Evolutionary conservation across 2,113 vertebrate genomes (phyloP), one percentile per base, ranked within the genome.

Genomic region (Seriola aureovittata): DNA sequence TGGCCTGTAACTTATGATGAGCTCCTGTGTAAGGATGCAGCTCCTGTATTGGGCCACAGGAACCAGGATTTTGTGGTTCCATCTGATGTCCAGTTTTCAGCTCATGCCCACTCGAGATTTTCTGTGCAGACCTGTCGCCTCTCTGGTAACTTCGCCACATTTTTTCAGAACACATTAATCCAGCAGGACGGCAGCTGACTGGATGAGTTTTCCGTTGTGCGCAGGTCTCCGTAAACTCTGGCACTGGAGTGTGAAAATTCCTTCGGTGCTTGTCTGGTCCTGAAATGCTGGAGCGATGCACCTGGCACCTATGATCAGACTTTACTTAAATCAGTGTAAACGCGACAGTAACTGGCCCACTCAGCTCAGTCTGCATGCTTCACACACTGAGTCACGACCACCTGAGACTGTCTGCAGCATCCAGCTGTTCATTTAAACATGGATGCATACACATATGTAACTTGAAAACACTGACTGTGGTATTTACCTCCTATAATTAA

Each of bases 261-360:
- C 57, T 16, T 21, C 32, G 62, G 17, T 3, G 36, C 42, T 67
- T 60, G 34, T 57, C 32, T 60, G 32, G 25, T 48, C 68, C 44
- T 62, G 55, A 68, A 71, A 55, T 29, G 73, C 46, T 68, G 44
- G 12, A 68, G 46, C 48, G 12, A 44, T 23, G 42, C 63, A 65
- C 21, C 70, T 71, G 71, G 65, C 36, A 40, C 5, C 50, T 68
- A 3, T 13, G 21, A 70, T 74, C 64, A 59, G 16, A 19, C 62
- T 38, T n/a, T 55, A 44, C 40, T 69, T 63, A 19, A 46, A 69
- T 25, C 32, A 46, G 19, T 40, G 17, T 5, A 16, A 48, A 16
- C 17, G 17, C 3, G 16, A 59, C 40, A 4, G 29, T 50, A 25
- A 55, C 38, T 23, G 62, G 14, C 60, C 14, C 48, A 17, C 48